Base-by-base conservation (phyloP, 2,888 invertebrate species). In the Coronaproctus castanopsis region DNA sequence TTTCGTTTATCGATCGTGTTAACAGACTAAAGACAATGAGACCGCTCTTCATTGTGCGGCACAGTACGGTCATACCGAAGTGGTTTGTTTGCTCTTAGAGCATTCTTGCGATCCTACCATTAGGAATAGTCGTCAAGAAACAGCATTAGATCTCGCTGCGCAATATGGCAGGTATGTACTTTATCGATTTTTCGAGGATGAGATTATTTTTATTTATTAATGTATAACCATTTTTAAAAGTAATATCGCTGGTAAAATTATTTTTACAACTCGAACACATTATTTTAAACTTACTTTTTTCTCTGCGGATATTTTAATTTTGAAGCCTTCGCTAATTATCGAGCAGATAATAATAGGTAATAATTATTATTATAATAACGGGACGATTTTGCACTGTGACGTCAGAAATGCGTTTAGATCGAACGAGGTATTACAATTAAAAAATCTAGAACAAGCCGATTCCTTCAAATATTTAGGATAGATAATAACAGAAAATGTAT, bases 1-100 rank as follows among this genome's bases (percentile, higher is more conserved):
- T n/a, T n/a, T n/a, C n/a, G n/a, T n/a, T n/a, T n/a, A n/a, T n/a
- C n/a, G n/a, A n/a, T 54, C 2, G 18, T 23, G 52, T 23, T 51
- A 51, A 18, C 54, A 87, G 90, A 89, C 88, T 57, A 81, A 83
- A 68, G 85, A 89, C 72, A 86, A 87, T 68, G 92, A 95, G 72
- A 92, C 93, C 54, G 88, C 95, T 14, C 76, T 95, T 66, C 88
- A 93, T 69, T 89, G 87, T 72, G 93, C 93, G 2, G 87, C 92
- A 24, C 90, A 92, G 72, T 92, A 89, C 72, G 93, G 93, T 5
- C 88, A 91, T 72, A 85, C 85, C 57, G 82, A 82, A 58, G 87
- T 91, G 55, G 85, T 93, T 57, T 80, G 81, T 54, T 80, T 87
- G 68, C 78, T 95, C 65, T 75, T 95, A 66, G 81, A 86, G 67